Conservation (phyloP, 2,113 vertebrate species). For the Picathartes gymnocephalus region DNA sequence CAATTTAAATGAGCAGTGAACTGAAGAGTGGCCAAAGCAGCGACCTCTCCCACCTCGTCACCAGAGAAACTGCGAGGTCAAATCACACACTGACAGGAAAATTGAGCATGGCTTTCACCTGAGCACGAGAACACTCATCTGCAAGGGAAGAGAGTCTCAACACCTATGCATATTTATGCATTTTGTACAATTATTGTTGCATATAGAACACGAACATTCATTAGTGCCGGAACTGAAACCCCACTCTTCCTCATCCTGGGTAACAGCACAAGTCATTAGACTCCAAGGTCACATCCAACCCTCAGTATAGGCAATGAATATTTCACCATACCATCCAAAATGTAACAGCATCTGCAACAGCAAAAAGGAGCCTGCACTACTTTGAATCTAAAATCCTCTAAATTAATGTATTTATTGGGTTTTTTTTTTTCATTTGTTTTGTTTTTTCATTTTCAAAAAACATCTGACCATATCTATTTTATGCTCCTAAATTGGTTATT, state of each 20-base stretch:
- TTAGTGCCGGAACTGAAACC: not conserved
- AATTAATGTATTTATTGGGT: not conserved
- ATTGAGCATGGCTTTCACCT: not conserved
- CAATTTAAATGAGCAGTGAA: not conserved
- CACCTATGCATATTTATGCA: not conserved
- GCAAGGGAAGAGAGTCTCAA: not conserved
- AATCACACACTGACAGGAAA: not conserved
- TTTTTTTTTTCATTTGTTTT: too few relatives aligned
- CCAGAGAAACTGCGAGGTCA: not conserved
- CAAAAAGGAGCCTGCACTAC: not conserved
- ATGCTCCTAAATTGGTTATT: not conserved
- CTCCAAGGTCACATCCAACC: not conserved
- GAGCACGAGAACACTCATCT: not conserved
- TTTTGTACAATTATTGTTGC: not conserved
- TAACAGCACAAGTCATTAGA: not conserved
- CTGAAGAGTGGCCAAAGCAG: not conserved
- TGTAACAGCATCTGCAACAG: not conserved
- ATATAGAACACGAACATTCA: not conserved
- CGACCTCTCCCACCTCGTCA: not conserved
- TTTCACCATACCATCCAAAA: not conserved
- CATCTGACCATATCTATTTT: not conserved
- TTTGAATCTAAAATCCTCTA: not conserved
- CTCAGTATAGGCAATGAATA: not conserved
- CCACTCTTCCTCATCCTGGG: not conserved
- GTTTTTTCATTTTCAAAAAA: rapidly evolving